Percentiles rank a stretch among this genome's conserved stretches.
Evolutionary conservation across 1,140 invertebrate species (phyloP).

Genomic region (Odontomachus brunneus): DNA sequence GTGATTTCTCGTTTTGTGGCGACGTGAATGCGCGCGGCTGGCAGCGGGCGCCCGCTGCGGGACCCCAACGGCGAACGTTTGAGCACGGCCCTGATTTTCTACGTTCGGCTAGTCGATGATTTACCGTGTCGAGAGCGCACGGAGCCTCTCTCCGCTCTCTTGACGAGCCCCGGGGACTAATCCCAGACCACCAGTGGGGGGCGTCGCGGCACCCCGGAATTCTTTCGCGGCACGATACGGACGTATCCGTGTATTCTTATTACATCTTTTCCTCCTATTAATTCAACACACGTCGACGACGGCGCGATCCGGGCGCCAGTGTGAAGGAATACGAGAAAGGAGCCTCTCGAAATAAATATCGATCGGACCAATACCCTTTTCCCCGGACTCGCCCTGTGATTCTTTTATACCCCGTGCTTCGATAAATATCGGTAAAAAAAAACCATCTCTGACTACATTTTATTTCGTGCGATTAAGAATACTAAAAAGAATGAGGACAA

Average conservation of each 20-base stretch:
- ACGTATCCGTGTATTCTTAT: constrained; percentile 62
- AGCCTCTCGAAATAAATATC: constrained; percentile 56
- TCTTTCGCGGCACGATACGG: constrained; percentile 79
- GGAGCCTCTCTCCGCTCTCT: constrained; percentile 46
- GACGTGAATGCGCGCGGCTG: constrained; percentile 74
- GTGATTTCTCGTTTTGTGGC: constrained; percentile 79
- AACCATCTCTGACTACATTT: not conserved
- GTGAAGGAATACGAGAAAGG: constrained; percentile 65
- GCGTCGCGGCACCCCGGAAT: constrained; percentile 67
- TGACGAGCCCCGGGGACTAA: constrained; percentile 73
- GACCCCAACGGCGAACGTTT: constrained; percentile 80
- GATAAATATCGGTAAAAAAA: constrained; percentile 4
- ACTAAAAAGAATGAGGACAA: constrained; percentile 6
- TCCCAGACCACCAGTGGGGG: constrained; percentile 74
- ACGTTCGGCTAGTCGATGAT: constrained; percentile 79
- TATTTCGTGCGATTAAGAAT: constrained; percentile 20
- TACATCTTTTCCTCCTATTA: constrained; percentile 71
- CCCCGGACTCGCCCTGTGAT: not conserved
- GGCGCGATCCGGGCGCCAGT: constrained; percentile 55
- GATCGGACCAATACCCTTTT: not conserved
- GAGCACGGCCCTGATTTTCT: constrained; percentile 76
- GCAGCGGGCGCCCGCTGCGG: constrained; percentile 79
- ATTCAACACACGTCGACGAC: constrained; percentile 66
- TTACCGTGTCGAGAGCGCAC: constrained; percentile 69
- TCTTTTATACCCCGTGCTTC: constrained; percentile 1